Base-by-base conservation (phyloP, 1,140 invertebrate genomes). In the Muscidifurax raptorellus region DNA sequence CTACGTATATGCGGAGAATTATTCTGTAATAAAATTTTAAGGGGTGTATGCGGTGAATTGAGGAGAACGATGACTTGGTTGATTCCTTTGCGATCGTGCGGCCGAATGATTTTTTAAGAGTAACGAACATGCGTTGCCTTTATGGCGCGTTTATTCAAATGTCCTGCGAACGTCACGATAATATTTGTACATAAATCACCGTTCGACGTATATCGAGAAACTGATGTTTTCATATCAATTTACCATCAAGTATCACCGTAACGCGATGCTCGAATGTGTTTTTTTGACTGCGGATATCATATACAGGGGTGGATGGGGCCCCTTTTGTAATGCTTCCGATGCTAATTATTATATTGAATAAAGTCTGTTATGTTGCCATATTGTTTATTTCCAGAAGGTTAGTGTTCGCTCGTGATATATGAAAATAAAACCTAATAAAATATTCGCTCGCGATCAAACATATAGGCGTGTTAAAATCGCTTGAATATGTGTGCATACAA, bases 21-120 rank as follows among this genome's bases (percentile, higher is more conserved):
- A 76, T 82, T 76, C 32, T 82, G 76, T 82, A 30, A 44, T 67
- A 67, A n/a, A 82, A 82, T 76, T 75, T n/a, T 13, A 15, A 15
- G 13, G 44, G 36, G 32, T 36, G 32, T 36, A 36, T 15, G 15
- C 10, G n/a, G n/a, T n/a, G n/a, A 18, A 18, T 47, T 10, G 44
- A 4, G 44, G 44, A 47, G n/a, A n/a, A n/a, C n/a, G n/a, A 47
- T 13, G 15, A 47, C 44, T 47, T 18, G 44, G 44, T 47, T 47
- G 44, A 47, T 47, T 47, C 15, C 44, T 47, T 47, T 13, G 44
- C 2, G 44, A 47, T 47, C 44, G 44, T 5, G n/a, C 36, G 0
- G 9, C 0, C 0, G 1, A 4, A 64, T 32, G 27, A 64, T 78
- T 78, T 25, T 64, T 59, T 52, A 13, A 66, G 64, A 36, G n/a